These are phyloP conservation scores for Microtus pennsylvanicus DNA, from an alignment of 2,113 vertebrate species.

Conservation along the genomic window DNA sequence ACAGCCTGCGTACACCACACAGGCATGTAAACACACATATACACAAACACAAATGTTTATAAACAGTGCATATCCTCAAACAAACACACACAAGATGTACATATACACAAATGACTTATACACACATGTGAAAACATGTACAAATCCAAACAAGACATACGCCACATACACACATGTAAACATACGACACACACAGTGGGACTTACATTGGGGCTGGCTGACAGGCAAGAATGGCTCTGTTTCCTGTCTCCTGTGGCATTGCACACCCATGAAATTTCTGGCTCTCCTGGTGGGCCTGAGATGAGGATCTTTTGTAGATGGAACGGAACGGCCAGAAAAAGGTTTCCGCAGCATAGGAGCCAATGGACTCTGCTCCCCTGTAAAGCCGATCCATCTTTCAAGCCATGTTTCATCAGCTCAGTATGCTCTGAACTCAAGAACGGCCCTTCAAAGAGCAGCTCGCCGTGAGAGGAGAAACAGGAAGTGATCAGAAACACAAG, in stretches of 20 bases:
- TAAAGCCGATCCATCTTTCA: background rate
- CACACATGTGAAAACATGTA: background rate
- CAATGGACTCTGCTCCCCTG: fast-evolving
- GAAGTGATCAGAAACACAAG: background rate
- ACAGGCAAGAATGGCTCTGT: fast-evolving
- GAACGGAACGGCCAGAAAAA: fast-evolving
- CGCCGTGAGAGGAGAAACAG: background rate
- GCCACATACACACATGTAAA: background rate
- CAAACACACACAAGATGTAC: background rate
- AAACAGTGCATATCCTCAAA: background rate
- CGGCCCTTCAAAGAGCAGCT: background rate
- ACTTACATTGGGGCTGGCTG: background rate
- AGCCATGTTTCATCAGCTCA: background rate
- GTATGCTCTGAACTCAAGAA: fast-evolving
- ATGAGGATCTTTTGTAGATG: fast-evolving
- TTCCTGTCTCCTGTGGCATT: fast-evolving
- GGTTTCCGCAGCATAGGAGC: fast-evolving
- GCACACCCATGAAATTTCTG: fast-evolving
- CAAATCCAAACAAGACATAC: background rate
- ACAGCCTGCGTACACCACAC: background rate
- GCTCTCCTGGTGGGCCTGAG: fast-evolving
- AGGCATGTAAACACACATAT: background rate
- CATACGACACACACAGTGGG: background rate
- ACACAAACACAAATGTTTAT: background rate
- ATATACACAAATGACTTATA: background rate